phyloP scores from a whole-genome alignment of 2,888 invertebrate species.

The Drosophila niveifrons region DNA sequence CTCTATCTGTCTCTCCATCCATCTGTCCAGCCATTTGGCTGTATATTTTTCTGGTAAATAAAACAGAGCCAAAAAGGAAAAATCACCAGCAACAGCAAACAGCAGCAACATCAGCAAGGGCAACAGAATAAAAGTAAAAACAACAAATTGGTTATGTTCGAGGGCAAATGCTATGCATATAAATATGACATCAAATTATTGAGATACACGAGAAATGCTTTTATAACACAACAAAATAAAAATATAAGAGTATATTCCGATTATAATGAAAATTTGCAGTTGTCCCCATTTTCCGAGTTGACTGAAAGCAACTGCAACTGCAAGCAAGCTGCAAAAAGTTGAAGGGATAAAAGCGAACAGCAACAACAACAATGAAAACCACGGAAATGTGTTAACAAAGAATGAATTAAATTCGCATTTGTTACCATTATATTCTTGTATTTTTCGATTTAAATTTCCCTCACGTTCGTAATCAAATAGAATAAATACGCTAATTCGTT shows the following conservation, averaged over 20 bases:
- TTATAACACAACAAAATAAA: not conserved
- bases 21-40: constrained; percentile 34
- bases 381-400: not conserved
- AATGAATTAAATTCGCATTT: no score
- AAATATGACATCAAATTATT: constrained; percentile 63
- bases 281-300: not conserved
- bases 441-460: no score
- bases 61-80: constrained; percentile 52
- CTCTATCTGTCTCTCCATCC: constrained; percentile 11
- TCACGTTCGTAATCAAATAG: no score
- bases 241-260: constrained; percentile 20
- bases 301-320: not conserved
- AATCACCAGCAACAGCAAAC: constrained; percentile 29
- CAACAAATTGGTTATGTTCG: constrained; percentile 54
- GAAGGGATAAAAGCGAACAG: not conserved
- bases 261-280: constrained; percentile 23
- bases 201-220: constrained; percentile 36
- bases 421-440: no score
- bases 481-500: no score
- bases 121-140: constrained; percentile 48
- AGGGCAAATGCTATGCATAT: constrained; percentile 57
- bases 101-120: constrained; percentile 17
- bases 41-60: constrained; percentile 66
- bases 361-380: not conserved
- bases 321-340: not conserved